These are phyloP conservation scores for Propsilocerus akamusi DNA, from an alignment of 1,140 invertebrate species.

Conservation along the genomic window DNA sequence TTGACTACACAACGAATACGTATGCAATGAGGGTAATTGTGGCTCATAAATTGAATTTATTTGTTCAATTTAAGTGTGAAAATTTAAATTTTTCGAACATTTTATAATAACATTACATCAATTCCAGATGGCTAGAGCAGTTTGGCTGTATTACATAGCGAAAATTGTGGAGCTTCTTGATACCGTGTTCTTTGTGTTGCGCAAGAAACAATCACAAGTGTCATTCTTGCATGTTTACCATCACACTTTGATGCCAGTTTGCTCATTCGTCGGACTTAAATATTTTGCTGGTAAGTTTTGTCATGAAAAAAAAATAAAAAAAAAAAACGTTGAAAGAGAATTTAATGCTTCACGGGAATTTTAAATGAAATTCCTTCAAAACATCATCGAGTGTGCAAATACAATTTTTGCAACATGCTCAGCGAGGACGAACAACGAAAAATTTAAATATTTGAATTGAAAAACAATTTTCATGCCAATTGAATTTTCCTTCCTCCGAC, in stretches of 20 bases:
- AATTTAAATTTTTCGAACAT: not conserved
- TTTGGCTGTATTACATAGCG: slow-evolving; percentile 40
- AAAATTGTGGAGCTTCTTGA: slow-evolving; percentile 46
- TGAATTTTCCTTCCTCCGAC: not conserved
- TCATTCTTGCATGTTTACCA: slow-evolving; percentile 59
- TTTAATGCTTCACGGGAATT: not conserved
- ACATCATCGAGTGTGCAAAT: not conserved
- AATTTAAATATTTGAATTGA: slow-evolving; percentile 3
- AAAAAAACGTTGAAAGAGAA: not conserved
- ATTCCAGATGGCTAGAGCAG: slow-evolving; percentile 38
- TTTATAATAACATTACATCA: too few species aligned
- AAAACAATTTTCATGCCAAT: slow-evolving; percentile 3
- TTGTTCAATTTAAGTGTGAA: slow-evolving; percentile 7
- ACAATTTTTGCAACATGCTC: too few species aligned
- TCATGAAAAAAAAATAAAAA: not conserved
- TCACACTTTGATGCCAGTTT: slow-evolving; percentile 49
- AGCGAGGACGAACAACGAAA: too few species aligned
- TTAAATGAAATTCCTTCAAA: not conserved
- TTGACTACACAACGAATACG: slow-evolving; percentile 56
- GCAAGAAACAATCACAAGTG: slow-evolving; percentile 60
- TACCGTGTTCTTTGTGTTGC: slow-evolving; percentile 63
- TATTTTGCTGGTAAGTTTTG: slow-evolving; percentile 36
- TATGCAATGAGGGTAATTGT: slow-evolving; percentile 51
- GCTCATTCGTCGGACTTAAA: slow-evolving; percentile 69
- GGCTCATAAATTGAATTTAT: slow-evolving; percentile 3